Evolutionary conservation across 92 coral and sea anemone species (phyloP).

Genomic region (Parazoanthus atlanticus): DNA sequence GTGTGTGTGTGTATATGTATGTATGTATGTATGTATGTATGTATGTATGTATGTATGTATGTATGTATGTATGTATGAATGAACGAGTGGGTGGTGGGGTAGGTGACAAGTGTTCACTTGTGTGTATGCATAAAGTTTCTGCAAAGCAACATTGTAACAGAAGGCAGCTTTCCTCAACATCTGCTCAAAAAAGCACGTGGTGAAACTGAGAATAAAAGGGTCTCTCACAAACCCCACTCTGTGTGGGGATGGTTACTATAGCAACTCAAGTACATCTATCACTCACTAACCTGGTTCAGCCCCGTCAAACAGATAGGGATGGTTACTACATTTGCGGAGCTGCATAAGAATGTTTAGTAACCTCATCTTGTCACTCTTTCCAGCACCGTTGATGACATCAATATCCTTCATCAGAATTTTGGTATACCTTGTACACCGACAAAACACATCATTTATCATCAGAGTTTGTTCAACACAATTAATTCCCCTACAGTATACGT

Average conservation of each 20-base stretch:
- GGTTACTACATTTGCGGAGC: slow-evolving; percentile 96
- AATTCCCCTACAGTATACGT: not conserved
- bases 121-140: too few species aligned
- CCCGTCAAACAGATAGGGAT: slow-evolving; percentile 98
- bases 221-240: not conserved
- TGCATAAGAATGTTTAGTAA: slow-evolving; percentile 97
- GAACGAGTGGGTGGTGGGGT: too few species aligned
- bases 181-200: too few species aligned
- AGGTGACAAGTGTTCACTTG: too few species aligned
- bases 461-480: not conserved
- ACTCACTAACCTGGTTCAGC: slow-evolving; percentile 91
- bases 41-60: too few species aligned
- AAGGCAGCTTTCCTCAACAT: too few species aligned
- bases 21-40: too few species aligned
- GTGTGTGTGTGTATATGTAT: too few species aligned
- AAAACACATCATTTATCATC: not conserved
- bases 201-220: not conserved
- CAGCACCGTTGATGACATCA: slow-evolving; percentile 98
- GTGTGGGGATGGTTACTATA: not conserved
- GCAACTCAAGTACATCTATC: not conserved
- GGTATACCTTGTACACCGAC: slow-evolving; percentile 77
- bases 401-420: slow-evolving; percentile 98
- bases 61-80: too few species aligned
- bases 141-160: too few species aligned
- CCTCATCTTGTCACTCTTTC: slow-evolving; percentile 98